phyloP scores from a whole-genome alignment of 64 coral and sea anemone genomes.

The Exaiptasia diaphana region DNA sequence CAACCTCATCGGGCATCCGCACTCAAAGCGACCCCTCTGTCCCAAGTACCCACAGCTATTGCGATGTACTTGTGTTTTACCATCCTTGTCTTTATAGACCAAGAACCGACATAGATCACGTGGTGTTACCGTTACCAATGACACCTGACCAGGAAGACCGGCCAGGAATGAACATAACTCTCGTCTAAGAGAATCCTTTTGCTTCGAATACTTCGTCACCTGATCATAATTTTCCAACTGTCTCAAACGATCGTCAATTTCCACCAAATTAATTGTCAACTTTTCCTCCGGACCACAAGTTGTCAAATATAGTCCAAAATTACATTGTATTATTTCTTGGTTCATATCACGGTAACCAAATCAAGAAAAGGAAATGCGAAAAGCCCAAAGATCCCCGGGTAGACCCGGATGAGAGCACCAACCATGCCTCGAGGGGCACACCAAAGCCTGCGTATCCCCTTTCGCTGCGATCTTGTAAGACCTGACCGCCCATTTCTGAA shows the following conservation, averaged over 20 bases:
- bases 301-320: not conserved
- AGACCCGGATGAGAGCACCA: not conserved
- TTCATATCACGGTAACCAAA: no score
- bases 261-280: not conserved
- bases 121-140: conserved; percentile 13
- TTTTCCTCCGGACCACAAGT: not conserved
- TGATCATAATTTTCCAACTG: not conserved
- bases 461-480: not conserved
- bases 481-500: not conserved
- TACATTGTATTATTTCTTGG: no score
- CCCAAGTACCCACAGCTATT: not conserved
- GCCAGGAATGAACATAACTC: not conserved
- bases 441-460: conserved; percentile 12
- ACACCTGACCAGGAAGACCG: not conserved
- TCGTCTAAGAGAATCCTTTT: conserved; percentile 17
- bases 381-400: not conserved
- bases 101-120: conserved; percentile 19
- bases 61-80: conserved; percentile 25
- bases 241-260: not conserved
- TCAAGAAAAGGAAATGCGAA: no score
- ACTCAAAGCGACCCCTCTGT: not conserved
- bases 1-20: conserved; percentile 12
- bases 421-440: not conserved
- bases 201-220: not conserved
- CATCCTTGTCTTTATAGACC: conserved; percentile 23